Evolutionary conservation across 2,888 invertebrate genomes (phyloP), one percentile per base, ranked within the genome.

Genomic region (Portevinia maculata): DNA sequence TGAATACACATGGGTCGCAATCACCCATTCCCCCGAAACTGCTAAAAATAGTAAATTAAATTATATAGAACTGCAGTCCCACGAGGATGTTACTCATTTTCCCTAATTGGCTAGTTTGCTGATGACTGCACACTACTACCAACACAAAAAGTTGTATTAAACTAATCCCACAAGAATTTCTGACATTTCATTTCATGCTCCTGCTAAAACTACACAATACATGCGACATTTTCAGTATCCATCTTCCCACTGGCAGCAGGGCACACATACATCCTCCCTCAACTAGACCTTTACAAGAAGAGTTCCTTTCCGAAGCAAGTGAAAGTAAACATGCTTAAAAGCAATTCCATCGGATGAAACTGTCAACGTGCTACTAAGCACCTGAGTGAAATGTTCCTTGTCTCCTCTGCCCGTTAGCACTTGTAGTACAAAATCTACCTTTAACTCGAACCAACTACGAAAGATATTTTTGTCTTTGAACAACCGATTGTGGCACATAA

Each of bases 241-340:
- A 4, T 41, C 8, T 7, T 11, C 19, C n/a, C 39, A 5, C 24
- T 21, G 11, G 9, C 6, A 15, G 6, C 46, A 46, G n/a, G n/a
- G n/a, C 6, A 46, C 21, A 44, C 15, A 57, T n/a, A 17, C 11
- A 46, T 34, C 44, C 53, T 32, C 34, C 34, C 9, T 50, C 17
- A 28, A 4, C 34, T 7, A 37, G 11, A 15, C 15, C 7, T 6
- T 30, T 1, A 8, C 39, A 41, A 24, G 64, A 75, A 59, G 75
- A 75, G 69, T 52, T 62, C 60, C 65, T 39, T 67, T 67, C 4
- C 24, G 52, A 34, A 37, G 32, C 57, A 69, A 64, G 69, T 69
- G 75, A 79, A 81, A 75, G 79, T 75, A 81, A 81, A 75, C 64
- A 81, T 81, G 69, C 79, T 75, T 81, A 44, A 75, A 70, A 81